These are phyloP conservation scores for Himantopus leucocephalus DNA, from an alignment of 2,113 vertebrate species.

Conservation along the genomic window DNA sequence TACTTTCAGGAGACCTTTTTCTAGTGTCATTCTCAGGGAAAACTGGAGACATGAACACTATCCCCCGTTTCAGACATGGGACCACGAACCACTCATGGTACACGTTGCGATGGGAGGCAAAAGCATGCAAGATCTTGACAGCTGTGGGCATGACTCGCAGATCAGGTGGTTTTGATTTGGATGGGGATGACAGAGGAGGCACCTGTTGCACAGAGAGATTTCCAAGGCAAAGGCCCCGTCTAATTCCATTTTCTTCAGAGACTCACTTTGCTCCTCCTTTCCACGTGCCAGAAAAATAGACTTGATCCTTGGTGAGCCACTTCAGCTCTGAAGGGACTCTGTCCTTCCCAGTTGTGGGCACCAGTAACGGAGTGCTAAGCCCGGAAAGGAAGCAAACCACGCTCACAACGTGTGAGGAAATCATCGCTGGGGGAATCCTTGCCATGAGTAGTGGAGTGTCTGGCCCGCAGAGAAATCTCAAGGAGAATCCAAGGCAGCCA, in stretches of 20 bases:
- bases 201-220: not conserved
- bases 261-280: not conserved
- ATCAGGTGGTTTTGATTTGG: not conserved
- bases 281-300: not conserved
- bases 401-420: not conserved
- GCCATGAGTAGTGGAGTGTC: not conserved
- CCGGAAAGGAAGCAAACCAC: not conserved
- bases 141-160: not conserved
- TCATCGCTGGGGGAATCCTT: not conserved
- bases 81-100: rapidly evolving
- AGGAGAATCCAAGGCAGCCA: not conserved
- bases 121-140: not conserved
- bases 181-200: not conserved
- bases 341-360: not conserved
- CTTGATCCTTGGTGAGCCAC: not conserved
- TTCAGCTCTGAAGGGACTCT: not conserved
- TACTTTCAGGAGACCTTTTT: not conserved
- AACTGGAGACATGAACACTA: not conserved
- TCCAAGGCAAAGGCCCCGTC: not conserved
- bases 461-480: not conserved
- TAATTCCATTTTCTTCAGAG: not conserved
- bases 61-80: rapidly evolving
- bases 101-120: not conserved
- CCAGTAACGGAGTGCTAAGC: not conserved
- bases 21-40: not conserved